Percentiles rank a stretch among this genome's conserved stretches.
Evolutionary conservation across 2,113 vertebrate genomes (phyloP).

Genomic region (Nibea coibor): DNA sequence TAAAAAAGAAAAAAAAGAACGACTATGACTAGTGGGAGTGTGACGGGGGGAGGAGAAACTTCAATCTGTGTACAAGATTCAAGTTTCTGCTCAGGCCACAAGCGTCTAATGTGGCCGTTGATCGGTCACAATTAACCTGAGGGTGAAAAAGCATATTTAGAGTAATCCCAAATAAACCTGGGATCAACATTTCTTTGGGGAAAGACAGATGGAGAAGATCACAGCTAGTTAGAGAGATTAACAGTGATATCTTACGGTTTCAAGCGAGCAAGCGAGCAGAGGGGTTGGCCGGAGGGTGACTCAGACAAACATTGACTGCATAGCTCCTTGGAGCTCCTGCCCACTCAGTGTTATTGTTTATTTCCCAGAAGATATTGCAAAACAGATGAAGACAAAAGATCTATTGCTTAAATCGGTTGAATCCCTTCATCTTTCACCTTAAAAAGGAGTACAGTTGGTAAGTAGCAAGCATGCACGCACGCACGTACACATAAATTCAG

Average conservation of each 20-base stretch:
- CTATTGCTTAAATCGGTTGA: background rate
- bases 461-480: background rate
- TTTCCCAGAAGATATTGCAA: background rate
- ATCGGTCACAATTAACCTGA: background rate
- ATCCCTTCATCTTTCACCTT: background rate
- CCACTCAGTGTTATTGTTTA: background rate
- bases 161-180: background rate
- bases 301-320: constrained; percentile 18
- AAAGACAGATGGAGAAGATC: background rate
- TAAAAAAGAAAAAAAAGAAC: background rate
- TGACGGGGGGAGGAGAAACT: background rate
- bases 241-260: constrained; percentile 4
- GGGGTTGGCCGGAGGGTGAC: background rate
- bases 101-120: background rate
- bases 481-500: background rate
- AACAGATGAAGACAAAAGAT: constrained; percentile 14
- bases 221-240: constrained; percentile 22
- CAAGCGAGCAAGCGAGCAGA: background rate
- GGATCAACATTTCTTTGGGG: no score
- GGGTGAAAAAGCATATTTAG: background rate
- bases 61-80: background rate
- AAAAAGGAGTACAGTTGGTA: background rate
- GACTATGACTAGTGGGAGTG: background rate
- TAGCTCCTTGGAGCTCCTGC: background rate
- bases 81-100: background rate